These are phyloP conservation scores for Astyanax mexicanus DNA, from an alignment of 2,797 vertebrate species.

Conservation along the genomic window DNA sequence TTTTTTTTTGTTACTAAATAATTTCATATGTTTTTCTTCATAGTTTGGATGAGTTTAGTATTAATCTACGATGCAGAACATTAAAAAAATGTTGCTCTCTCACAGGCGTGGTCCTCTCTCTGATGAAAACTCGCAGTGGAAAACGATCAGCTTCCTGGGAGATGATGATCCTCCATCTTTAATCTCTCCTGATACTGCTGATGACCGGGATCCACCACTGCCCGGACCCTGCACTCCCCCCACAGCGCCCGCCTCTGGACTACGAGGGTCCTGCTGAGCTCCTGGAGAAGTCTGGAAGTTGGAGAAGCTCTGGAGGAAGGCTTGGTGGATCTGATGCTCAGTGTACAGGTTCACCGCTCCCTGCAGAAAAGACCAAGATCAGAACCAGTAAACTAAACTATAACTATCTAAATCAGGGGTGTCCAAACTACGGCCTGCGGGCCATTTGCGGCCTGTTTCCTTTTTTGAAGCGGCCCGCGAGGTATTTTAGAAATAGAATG, in stretches of 20 bases:
- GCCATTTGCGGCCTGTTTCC: too few species aligned
- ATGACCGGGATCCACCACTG: not conserved
- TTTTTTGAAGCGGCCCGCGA: too few species aligned
- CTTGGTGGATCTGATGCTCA: constrained; percentile 59
- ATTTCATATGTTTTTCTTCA: too few species aligned
- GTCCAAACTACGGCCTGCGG: too few species aligned
- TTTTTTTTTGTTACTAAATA: too few species aligned
- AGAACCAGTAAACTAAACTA: too few species aligned
- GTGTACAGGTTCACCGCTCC: constrained; percentile 66
- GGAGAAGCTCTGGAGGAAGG: constrained; percentile 44
- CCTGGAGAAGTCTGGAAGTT: not conserved
- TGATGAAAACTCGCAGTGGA: constrained; percentile 69
- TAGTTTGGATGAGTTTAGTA: too few species aligned
- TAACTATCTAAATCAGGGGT: too few species aligned
- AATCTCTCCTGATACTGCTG: not conserved
- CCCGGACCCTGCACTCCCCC: not conserved
- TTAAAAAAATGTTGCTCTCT: constrained; percentile 41
- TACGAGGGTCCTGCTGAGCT: not conserved
- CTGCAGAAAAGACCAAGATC: constrained; percentile 30
- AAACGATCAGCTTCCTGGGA: constrained; percentile 60
- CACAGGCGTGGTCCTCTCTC: constrained; percentile 64
- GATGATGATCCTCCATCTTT: constrained; percentile 27
- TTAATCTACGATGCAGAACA: too few species aligned
- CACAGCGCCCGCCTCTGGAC: not conserved
- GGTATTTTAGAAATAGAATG: too few species aligned